These are phyloP conservation scores for Dasypus novemcinctus DNA, from an alignment of 2,113 vertebrate genomes.

Conservation along the genomic window DNA sequence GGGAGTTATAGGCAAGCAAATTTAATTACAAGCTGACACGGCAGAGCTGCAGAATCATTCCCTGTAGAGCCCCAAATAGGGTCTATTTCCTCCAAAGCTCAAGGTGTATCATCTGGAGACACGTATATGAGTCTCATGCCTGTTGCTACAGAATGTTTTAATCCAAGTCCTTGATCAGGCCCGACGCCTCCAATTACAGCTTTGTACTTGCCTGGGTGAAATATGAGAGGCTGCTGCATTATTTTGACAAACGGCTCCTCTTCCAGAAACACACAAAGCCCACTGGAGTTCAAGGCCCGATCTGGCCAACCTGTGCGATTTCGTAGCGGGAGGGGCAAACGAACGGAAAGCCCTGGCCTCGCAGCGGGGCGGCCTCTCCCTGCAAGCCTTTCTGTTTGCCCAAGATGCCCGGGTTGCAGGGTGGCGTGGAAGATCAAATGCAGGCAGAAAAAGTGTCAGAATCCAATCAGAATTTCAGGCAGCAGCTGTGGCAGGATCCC, in stretches of 20 bases:
- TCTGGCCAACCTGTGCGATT: background rate
- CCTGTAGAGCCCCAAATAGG: rapidly evolving
- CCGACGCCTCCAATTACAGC: background rate
- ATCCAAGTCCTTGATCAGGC: background rate
- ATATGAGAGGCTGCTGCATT: background rate
- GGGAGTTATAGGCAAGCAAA: background rate
- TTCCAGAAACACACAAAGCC: background rate
- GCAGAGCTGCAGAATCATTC: background rate
- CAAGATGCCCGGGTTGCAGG: background rate
- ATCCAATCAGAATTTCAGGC: background rate
- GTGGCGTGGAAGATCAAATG: background rate
- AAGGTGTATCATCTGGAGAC: background rate
- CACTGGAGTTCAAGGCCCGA: background rate
- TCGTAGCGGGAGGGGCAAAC: background rate
- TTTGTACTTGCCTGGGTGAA: background rate
- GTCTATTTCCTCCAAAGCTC: background rate
- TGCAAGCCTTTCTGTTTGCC: background rate
- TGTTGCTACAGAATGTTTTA: background rate
- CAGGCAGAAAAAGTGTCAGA: background rate
- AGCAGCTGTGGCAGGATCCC: background rate
- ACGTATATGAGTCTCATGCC: background rate
- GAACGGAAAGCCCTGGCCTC: background rate
- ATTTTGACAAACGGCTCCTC: background rate
- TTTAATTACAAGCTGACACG: rapidly evolving
- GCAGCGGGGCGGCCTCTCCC: rapidly evolving